Base-by-base conservation (phyloP, 2,113 vertebrate species). In the Antennarius striatus region DNA sequence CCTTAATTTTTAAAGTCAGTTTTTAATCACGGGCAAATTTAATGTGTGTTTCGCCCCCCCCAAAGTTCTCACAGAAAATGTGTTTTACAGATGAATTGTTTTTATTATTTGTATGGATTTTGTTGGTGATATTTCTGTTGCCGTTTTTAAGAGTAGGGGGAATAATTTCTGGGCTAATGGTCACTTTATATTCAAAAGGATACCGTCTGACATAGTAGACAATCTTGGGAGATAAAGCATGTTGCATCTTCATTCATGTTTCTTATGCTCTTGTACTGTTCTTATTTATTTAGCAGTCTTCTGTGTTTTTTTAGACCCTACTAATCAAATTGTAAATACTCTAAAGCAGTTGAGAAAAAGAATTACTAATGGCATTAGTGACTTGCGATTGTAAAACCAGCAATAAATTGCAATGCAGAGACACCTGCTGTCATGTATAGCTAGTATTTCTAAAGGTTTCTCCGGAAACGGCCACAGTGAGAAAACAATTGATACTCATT, bases 391-490 rank as follows among this genome's bases (percentile, higher is more conserved):
- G 79, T 92, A 91, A 88, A 92, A 92, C 88, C 92, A 94, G 93
- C 94, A 96, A 96, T 96, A 96, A 96, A 90, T 88, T 92, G 77
- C 91, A 89, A 92, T 87, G 87, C 87, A 93, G 88, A 94, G 90
- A 83, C 91, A 90, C 88, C 85, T 73, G 74, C 93, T 92, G 93
- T 92, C 85, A 81, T 92, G 86, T 93, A 90, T 87, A 91, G 86
- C 84, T 90, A 83, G 82, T 91, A 83, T 92, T 90, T 92, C 83
- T 90, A 86, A n/a, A 77, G 74, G 92, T 58, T 88, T 90, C 91
- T 90, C 84, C 89, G 81, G 90, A 91, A 94, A 86, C 85, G 57
- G 86, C 86, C 91, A 88, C 84, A 77, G 83, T 88, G 80, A 93
- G 32, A 36, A 36, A 86, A 89, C 88, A 88, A 92, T 91, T 85